Base-by-base conservation (phyloP, 2,113 vertebrate species). In the Pachypanchax playfairii region DNA sequence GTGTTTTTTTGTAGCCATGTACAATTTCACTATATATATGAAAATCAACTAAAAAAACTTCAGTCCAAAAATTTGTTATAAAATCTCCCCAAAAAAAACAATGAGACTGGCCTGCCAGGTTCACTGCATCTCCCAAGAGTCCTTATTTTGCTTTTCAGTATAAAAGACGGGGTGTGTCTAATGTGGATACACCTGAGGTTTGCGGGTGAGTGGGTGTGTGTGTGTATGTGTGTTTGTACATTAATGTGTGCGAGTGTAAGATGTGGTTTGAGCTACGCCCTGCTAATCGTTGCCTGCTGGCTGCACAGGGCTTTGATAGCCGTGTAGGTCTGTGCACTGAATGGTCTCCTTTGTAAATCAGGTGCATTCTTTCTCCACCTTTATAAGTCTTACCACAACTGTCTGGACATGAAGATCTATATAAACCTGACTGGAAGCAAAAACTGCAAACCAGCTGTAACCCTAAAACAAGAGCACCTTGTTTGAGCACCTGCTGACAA, bases 261-360 rank as follows among this genome's bases (percentile, higher is more conserved):
- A 89, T 89, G 90, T 88, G 90, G 88, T 87, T 83, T 67, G 71
- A 86, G 86, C 86, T 81, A 90, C 90, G 76, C 90, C 90, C 90
- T 77, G 82, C 86, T 90, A 91, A 91, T 90, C 75, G 74, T 85
- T 91, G 86, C 88, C 90, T 90, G 75, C 85, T 87, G 87, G 86
- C 75, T 80, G 68, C 66, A 11, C 36, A 22, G 75, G 64, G 77
- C 88, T 90, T 91, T 90, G 88, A 87, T 89, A 89, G 77, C 68
- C 59, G 5, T 33, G 74, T 80, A 85, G 78, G 81, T 83, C 83
- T 69, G 48, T 26, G 18, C 47, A 43, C 80, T 88, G 84, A 89
- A 88, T 88, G 79, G 84, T 67, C 72, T 63, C 71, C 84, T 86
- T 88, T 89, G 86, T 88, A 78, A 79, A 88, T 87, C 82, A 80